Conservation (phyloP, 1,140 invertebrate genomes). For the Solenopsis invicta region DNA sequence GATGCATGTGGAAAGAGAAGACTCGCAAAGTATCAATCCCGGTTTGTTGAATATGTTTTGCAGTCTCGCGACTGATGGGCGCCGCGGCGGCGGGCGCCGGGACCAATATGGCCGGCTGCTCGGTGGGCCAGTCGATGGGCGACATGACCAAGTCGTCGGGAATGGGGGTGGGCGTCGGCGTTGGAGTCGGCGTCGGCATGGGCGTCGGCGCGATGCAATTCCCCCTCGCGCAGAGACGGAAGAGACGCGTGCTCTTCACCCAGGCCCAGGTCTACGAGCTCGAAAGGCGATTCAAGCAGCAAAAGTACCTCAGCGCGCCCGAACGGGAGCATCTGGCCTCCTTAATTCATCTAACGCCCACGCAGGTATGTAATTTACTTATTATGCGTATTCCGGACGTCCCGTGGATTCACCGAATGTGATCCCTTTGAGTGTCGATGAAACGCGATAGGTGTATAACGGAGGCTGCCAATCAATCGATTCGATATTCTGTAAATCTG, state of each 20-base stretch:
- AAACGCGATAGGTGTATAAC: neutral
- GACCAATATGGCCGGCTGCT: slow-evolving; percentile 89
- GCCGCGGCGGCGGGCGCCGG: slow-evolving; percentile 90
- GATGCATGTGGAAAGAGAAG: neutral
- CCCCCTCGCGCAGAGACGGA: slow-evolving; percentile 95
- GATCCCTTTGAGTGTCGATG: neutral
- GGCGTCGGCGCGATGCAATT: slow-evolving; percentile 97
- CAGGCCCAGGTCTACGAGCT: slow-evolving; percentile 99
- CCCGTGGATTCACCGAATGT: neutral
- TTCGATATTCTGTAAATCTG: too few species aligned
- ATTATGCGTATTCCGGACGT: neutral
- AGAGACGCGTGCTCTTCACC: slow-evolving; percentile 98
- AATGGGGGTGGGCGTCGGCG: slow-evolving; percentile 88
- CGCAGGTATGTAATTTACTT: slow-evolving; percentile 91
- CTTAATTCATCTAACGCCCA: slow-evolving; percentile 97
- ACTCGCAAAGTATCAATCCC: slow-evolving; percentile 10
- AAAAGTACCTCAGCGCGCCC: slow-evolving; percentile 98
- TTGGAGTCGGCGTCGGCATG: slow-evolving; percentile 92
- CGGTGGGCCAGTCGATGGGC: slow-evolving; percentile 93
- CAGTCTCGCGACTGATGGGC: slow-evolving; percentile 96
- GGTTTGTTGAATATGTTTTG: slow-evolving; percentile 85
- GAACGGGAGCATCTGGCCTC: slow-evolving; percentile 98
- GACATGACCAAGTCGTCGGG: slow-evolving; percentile 91
- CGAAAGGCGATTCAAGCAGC: slow-evolving; percentile 98
- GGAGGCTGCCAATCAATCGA: too few species aligned